These are phyloP conservation scores for Clunio marinus DNA, from an alignment of 2,888 invertebrate species.

Conservation along the genomic window DNA sequence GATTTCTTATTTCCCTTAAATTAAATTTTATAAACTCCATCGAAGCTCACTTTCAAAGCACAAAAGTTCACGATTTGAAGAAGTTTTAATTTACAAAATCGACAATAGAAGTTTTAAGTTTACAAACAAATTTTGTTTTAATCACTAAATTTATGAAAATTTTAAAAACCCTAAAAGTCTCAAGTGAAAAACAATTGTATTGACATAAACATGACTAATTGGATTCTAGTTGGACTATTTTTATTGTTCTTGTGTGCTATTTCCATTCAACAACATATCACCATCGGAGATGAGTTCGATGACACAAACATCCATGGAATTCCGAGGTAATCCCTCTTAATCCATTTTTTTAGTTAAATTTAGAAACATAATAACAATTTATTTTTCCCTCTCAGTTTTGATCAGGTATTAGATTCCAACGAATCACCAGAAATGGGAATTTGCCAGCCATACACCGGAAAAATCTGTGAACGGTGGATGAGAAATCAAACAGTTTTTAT, in stretches of 20 bases:
- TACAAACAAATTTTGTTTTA: neutral
- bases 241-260: neutral
- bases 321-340: slow-evolving; percentile 22
- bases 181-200: neutral
- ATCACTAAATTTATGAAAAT: neutral
- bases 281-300: slow-evolving; percentile 22
- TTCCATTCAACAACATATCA: slow-evolving; percentile 33
- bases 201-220: neutral
- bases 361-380: neutral
- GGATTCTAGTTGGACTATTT: neutral
- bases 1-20: slow-evolving; percentile 6
- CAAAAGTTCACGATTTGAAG: neutral
- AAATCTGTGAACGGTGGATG: slow-evolving; percentile 72
- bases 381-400: slow-evolving; percentile 9
- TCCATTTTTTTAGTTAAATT: neutral
- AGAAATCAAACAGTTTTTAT: slow-evolving; percentile 81
- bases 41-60: neutral
- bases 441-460: slow-evolving; percentile 77
- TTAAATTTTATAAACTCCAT: neutral
- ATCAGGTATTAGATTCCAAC: neutral
- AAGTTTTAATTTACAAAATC: neutral
- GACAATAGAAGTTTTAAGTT: slow-evolving; percentile 6
- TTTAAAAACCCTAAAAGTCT: neutral
- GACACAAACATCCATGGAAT: slow-evolving; percentile 14
- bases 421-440: slow-evolving; percentile 47